Evolutionary conservation across 2,113 vertebrate species (phyloP).

Genomic region (Hydropotes inermis): DNA sequence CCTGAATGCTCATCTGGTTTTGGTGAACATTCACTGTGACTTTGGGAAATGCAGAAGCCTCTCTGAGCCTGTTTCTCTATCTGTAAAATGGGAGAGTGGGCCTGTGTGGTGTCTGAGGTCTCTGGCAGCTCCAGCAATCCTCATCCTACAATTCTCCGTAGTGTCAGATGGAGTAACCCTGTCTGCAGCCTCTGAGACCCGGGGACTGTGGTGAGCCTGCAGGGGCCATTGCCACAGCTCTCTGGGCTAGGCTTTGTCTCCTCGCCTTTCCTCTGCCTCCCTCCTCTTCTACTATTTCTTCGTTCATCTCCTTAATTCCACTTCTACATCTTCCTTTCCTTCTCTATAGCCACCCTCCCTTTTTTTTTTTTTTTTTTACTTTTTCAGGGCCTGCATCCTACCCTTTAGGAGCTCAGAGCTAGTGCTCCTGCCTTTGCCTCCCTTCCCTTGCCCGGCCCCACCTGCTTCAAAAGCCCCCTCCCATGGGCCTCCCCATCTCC

Average conservation of each 20-base stretch:
- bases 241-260: neutral
- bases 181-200: rapidly evolving
- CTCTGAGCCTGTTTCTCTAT: neutral
- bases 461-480: slow-evolving; percentile 11
- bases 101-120: neutral
- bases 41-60: neutral
- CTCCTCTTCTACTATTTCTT: neutral
- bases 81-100: neutral
- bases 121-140: neutral
- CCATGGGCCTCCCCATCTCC: neutral
- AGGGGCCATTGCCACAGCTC: neutral
- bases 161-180: neutral
- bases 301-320: neutral
- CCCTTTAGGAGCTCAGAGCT: neutral
- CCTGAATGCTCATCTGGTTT: neutral
- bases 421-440: neutral
- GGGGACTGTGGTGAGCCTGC: rapidly evolving
- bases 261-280: neutral
- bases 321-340: neutral
- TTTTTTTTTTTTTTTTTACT: neutral
- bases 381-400: neutral
- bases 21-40: neutral
- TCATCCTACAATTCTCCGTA: neutral
- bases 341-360: neutral
- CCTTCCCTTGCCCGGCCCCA: neutral